phyloP scores from a whole-genome alignment of 2,797 vertebrate species.

The Hapalemur alaotrensis region DNA sequence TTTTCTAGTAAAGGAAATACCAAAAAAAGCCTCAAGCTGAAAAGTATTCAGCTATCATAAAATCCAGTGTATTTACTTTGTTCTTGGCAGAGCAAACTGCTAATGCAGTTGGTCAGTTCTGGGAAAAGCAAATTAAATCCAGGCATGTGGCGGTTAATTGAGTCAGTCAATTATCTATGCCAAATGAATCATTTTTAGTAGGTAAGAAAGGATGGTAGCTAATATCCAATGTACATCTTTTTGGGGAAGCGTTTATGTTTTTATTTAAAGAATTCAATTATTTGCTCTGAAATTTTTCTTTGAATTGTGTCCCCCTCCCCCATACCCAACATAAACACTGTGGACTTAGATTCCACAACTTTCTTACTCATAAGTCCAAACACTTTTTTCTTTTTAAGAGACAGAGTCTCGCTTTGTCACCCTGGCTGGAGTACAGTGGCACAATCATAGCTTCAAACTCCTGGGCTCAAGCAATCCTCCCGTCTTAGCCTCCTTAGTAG shows the following conservation, averaged over 20 bases:
- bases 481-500: neutral
- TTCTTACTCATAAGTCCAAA: constrained; percentile 8
- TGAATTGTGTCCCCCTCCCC: neutral
- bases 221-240: neutral
- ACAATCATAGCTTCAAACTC: neutral
- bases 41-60: constrained; percentile 59
- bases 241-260: neutral
- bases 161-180: constrained; percentile 27
- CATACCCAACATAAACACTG: neutral
- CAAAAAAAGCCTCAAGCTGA: constrained; percentile 12
- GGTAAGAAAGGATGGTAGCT: neutral
- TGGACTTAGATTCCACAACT: constrained; percentile 9
- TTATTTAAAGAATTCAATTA: constrained; percentile 16
- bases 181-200: constrained; percentile 39
- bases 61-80: constrained; percentile 65
- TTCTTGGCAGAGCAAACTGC: constrained; percentile 58
- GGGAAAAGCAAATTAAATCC: constrained; percentile 66
- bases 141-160: neutral
- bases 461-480: neutral
- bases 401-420: neutral
- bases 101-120: constrained; percentile 57
- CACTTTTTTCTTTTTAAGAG: neutral
- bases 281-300: constrained; percentile 34
- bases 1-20: constrained; percentile 61
- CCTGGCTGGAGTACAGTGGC: neutral